phyloP scores from a whole-genome alignment of 2,888 invertebrate species.

The Zootermopsis nevadensis region DNA sequence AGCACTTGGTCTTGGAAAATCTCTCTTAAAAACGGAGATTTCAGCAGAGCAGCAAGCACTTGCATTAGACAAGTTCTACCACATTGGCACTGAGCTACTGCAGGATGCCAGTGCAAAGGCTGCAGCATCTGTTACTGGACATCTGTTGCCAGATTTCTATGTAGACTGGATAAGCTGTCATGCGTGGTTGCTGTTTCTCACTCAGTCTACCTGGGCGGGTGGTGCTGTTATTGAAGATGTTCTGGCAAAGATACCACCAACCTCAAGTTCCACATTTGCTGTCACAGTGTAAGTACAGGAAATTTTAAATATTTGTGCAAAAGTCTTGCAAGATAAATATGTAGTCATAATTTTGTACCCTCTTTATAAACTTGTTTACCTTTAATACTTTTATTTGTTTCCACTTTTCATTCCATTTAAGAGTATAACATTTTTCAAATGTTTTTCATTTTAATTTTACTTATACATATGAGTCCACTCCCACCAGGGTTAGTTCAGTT shows the following conservation, averaged over 20 bases:
- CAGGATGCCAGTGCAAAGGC: slow-evolving; percentile 46
- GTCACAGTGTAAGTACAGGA: slow-evolving; percentile 2
- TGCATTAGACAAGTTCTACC: slow-evolving; percentile 59
- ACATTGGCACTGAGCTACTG: slow-evolving; percentile 58
- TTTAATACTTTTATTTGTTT: neutral
- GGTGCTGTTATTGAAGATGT: slow-evolving; percentile 60
- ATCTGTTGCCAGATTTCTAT: slow-evolving; percentile 66
- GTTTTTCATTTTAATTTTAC: too few species aligned
- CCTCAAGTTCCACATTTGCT: neutral
- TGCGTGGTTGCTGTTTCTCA: slow-evolving; percentile 66
- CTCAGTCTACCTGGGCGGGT: slow-evolving; percentile 60
- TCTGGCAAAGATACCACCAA: slow-evolving; percentile 53
- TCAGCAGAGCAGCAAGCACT: slow-evolving; percentile 56
- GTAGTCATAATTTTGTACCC: neutral
- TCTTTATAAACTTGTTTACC: neutral
- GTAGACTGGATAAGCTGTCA: slow-evolving; percentile 68
- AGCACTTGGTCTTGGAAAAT: slow-evolving; percentile 22
- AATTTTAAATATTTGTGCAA: neutral
- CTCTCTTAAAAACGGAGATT: neutral
- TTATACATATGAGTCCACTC: too few species aligned
- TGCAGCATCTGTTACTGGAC: slow-evolving; percentile 55
- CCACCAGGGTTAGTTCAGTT: too few species aligned
- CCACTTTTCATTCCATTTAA: neutral
- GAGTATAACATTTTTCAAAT: too few species aligned
- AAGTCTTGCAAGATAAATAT: neutral